Evolutionary conservation across 2,797 vertebrate genomes (phyloP).

Genomic region (Poeciliopsis paucimaculata): DNA sequence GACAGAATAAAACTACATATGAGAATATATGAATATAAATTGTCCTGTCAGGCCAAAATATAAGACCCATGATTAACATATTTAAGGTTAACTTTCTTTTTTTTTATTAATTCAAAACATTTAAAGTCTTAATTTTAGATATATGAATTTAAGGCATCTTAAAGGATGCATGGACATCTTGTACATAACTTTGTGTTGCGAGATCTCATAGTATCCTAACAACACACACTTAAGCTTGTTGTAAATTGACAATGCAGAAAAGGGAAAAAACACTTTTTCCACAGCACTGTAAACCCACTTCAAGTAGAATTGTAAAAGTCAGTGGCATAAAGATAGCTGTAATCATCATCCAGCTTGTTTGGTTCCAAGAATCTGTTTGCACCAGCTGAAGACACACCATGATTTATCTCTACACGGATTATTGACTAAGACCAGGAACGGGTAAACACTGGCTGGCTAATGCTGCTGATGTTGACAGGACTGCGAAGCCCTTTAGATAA

Average conservation of each 20-base stretch:
- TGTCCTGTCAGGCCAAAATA: too few relatives aligned
- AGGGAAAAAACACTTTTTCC: neutral
- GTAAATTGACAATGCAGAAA: neutral
- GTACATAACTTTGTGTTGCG: neutral
- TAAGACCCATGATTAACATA: too few relatives aligned
- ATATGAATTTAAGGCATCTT: too few relatives aligned
- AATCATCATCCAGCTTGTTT: conserved; percentile 19
- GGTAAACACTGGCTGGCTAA: conserved; percentile 12
- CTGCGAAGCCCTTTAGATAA: conserved; percentile 21
- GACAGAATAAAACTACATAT: too few relatives aligned
- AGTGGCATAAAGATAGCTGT: neutral
- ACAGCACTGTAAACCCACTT: neutral
- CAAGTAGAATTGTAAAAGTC: neutral
- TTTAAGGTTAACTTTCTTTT: too few relatives aligned
- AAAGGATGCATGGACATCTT: too few relatives aligned
- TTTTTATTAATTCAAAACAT: too few relatives aligned
- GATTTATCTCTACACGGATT: conserved; percentile 34
- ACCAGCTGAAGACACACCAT: neutral
- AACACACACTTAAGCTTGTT: neutral
- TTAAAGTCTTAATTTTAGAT: too few relatives aligned
- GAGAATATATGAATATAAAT: too few relatives aligned
- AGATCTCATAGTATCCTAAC: neutral
- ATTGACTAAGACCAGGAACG: conserved; percentile 13
- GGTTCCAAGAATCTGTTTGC: conserved; percentile 11
- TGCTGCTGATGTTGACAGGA: conserved; percentile 4